Evolutionary conservation across 2,888 invertebrate species (phyloP), one percentile per base, ranked within the genome.

Genomic region (Sceliomorpha sp.): DNA sequence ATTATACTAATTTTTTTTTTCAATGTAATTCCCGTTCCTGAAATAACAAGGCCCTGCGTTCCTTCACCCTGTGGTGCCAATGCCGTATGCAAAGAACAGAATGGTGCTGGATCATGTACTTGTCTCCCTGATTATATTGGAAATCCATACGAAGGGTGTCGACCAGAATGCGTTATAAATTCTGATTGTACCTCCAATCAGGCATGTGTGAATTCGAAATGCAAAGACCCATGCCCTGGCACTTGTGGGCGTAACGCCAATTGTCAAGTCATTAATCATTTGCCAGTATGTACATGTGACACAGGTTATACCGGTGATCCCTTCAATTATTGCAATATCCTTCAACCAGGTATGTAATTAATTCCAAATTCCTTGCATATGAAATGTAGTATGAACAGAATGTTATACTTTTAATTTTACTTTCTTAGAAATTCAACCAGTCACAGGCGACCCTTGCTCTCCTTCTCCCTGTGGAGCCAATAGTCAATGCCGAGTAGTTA

Each of bases 231-330:
- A 29, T 66, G 66, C 17, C 59, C 59, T 42, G 95, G 94, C 34
- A 90, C 92, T 47, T 95, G 95, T 81, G 95, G 95, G 50, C 89
- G 89, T 70, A 92, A 92, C 80, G 91, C 93, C 0, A 88, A 91
- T 45, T 93, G 93, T 73, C 90, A 91, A 77, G 92, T 92, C 24
- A 89, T 92, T 2, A 92, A 91, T 75, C 93, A 93, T 77, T 83
- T 91, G 60, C 92, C 93, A 5, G 89, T 90, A 4, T 94, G 94
- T 77, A 90, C 89, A 59, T 93, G 92, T 74, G 78, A 88, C 9
- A 71, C 86, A 27, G 92, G 92, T 36, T 92, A 90, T 74, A 91
- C 90, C 24, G 94, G 94, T 48, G 91, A 93, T 87, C 92, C 92
- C 7, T 90, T 89, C 79, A 83, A 84, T 73, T 89, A 86, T 62